Evolutionary conservation across 2,888 invertebrate species (phyloP).

Genomic region (Melanchra persicariae): DNA sequence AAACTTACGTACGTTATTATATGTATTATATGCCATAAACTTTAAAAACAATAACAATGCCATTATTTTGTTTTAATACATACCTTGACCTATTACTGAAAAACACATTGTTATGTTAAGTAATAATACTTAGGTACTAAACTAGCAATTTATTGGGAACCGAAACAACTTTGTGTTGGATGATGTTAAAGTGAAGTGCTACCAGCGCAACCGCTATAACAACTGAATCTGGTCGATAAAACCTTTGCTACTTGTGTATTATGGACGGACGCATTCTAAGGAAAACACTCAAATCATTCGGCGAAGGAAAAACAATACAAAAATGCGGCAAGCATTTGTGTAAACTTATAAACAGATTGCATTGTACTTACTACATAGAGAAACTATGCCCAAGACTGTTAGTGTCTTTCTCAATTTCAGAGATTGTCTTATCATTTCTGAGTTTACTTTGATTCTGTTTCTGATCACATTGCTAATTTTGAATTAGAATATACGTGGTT

Average conservation of each 20-base stretch:
- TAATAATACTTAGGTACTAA: not conserved
- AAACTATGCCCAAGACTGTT: constrained; percentile 78
- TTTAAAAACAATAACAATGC: not conserved
- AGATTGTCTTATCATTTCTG: constrained; percentile 87
- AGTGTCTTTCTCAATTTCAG: constrained; percentile 86
- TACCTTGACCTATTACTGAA: constrained; percentile 24
- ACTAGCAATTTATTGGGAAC: constrained; percentile 26
- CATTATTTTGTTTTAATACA: not conserved
- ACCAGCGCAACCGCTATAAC: constrained; percentile 3
- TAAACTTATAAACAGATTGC: constrained; percentile 59
- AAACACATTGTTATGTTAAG: constrained; percentile 12
- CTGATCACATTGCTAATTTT: constrained; percentile 80
- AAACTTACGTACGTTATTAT: too few species aligned
- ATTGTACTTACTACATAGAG: constrained; percentile 83
- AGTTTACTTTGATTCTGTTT: constrained; percentile 67
- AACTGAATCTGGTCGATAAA: constrained; percentile 23
- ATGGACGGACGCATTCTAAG: constrained; percentile 8
- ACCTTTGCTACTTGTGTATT: constrained; percentile 4
- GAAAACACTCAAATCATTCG: constrained; percentile 25
- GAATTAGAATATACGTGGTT: constrained; percentile 52
- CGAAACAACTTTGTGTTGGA: constrained; percentile 11
- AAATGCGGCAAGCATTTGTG: constrained; percentile 49
- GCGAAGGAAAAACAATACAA: constrained; percentile 52
- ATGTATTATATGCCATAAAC: too few species aligned
- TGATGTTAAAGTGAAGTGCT: not conserved